Evolutionary conservation across 2,113 vertebrate genomes (phyloP).

Genomic region (Astatoreochromis straeleni): DNA sequence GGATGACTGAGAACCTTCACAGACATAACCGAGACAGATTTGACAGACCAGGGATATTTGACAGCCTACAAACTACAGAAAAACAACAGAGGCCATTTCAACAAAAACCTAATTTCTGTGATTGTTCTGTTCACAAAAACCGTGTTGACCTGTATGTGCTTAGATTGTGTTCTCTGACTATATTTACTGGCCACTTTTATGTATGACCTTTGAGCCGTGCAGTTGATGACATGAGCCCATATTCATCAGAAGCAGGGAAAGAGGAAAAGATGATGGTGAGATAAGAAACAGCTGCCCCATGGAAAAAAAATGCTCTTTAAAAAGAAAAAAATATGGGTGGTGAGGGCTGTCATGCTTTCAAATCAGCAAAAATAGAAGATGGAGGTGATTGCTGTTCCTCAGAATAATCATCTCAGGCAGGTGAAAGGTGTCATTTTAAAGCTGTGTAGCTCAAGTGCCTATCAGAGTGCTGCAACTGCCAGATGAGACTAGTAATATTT

Average conservation of each 20-base stretch:
- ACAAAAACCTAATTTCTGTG: neutral
- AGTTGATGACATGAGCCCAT: neutral
- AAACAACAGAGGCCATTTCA: neutral
- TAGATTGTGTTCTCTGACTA: neutral
- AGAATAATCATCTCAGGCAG: neutral
- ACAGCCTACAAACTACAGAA: neutral
- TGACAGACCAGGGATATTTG: fast-evolving
- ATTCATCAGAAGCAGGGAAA: neutral
- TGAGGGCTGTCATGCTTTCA: neutral
- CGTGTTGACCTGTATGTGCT: neutral
- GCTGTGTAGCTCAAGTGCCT: neutral
- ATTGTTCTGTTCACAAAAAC: neutral
- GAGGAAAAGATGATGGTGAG: neutral
- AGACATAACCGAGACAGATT: neutral
- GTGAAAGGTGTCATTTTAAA: neutral
- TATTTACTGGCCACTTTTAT: neutral
- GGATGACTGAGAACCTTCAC: no score
- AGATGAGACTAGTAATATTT: neutral
- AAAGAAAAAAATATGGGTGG: neutral
- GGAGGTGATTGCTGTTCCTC: neutral
- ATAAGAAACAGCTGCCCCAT: neutral
- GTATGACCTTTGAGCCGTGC: neutral
- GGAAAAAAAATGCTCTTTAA: neutral
- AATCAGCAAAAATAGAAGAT: neutral
- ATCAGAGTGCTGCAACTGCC: neutral